Percentiles rank a stretch among this genome's conserved stretches.
Evolutionary conservation across 2,797 vertebrate genomes (phyloP).

Genomic region (Zenarchopterus dispar): DNA sequence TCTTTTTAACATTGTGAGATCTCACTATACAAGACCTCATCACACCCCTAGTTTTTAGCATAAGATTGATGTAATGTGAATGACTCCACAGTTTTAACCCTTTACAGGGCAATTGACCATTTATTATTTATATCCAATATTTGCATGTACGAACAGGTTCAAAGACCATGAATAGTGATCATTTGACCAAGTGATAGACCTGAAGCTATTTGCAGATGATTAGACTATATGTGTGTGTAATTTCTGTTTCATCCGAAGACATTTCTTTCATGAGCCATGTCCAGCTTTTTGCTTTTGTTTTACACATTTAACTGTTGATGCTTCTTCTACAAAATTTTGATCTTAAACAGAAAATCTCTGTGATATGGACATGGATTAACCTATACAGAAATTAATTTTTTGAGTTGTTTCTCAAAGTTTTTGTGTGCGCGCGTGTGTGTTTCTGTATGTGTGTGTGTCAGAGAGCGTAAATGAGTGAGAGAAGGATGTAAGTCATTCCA

Average conservation of each 20-base stretch:
- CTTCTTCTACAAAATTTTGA: background rate
- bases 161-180: conserved; percentile 64
- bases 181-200: conserved; percentile 61
- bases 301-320: no score
- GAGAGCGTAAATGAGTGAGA: conserved; percentile 21
- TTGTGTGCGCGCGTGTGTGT: conserved; percentile 18
- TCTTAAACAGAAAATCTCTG: background rate
- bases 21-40: no score
- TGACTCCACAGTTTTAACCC: no score
- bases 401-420: background rate
- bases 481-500: conserved; percentile 71
- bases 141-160: conserved; percentile 86
- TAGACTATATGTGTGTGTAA: conserved; percentile 52
- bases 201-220: conserved; percentile 15
- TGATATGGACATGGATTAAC: no score
- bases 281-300: no score
- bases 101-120: no score
- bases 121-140: no score
- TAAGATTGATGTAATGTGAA: no score
- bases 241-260: conserved; percentile 66
- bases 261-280: background rate
- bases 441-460: no score
- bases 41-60: no score
- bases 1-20: no score
- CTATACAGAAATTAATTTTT: no score